A percentile compares a stretch with the other conserved stretches of the same genome.
These are phyloP conservation scores for Drosophila anomalata DNA, from an alignment of 2,888 invertebrate species.

Conservation along the genomic window DNA sequence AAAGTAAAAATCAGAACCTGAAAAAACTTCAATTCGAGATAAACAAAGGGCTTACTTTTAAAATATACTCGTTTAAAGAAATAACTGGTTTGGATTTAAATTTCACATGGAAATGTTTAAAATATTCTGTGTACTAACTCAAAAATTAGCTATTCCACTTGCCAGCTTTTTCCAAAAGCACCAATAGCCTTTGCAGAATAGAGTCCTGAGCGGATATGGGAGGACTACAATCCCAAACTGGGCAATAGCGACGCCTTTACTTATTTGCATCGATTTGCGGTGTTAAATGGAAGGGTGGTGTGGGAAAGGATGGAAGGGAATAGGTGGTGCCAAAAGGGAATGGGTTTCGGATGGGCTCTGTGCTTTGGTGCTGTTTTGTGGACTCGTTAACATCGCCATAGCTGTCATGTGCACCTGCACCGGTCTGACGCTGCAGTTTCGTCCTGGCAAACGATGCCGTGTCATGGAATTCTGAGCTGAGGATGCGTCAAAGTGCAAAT, in stretches of 20 bases:
- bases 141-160: background rate
- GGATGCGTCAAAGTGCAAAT: constrained; percentile 59
- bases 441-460: constrained; percentile 33
- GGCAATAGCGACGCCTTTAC: constrained; percentile 34
- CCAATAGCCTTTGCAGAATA: background rate
- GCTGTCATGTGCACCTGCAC: constrained; percentile 68
- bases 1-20: constrained; percentile 10
- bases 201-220: constrained; percentile 12
- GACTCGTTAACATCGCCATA: constrained; percentile 76
- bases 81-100: background rate
- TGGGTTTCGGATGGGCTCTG: background rate
- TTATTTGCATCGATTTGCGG: constrained; percentile 49
- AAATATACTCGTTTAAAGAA: background rate
- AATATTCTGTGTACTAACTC: too few relatives aligned
- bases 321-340: background rate
- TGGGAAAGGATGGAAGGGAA: constrained; percentile 5
- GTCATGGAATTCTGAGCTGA: constrained; percentile 39
- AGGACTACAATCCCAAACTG: constrained; percentile 20
- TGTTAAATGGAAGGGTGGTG: background rate
- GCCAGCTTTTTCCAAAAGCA: background rate
- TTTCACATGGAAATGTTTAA: background rate
- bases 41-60: background rate
- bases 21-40: background rate
- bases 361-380: constrained; percentile 45
- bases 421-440: constrained; percentile 57